Evolutionary conservation across 2,888 invertebrate species (phyloP).

Genomic region (Brachyptera putata): DNA sequence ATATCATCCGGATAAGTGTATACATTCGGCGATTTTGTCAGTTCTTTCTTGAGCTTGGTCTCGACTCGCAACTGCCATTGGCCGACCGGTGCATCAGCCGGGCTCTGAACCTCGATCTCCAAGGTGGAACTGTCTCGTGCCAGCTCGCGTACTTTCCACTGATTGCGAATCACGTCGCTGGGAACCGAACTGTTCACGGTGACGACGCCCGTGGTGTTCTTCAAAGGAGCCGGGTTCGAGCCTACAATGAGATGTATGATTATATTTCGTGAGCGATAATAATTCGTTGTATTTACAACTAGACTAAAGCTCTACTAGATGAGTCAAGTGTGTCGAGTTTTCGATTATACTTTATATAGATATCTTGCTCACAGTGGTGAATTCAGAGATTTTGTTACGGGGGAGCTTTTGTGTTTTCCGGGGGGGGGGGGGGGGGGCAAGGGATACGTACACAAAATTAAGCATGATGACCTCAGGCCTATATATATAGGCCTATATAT

Average conservation of each 20-base stretch:
- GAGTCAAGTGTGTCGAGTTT: too few relatives aligned
- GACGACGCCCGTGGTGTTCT: slow-evolving; percentile 12
- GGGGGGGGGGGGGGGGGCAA: too few relatives aligned
- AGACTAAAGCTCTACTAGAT: too few relatives aligned
- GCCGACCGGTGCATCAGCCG: slow-evolving; percentile 61
- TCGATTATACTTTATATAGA: too few relatives aligned
- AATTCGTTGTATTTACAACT: too few relatives aligned
- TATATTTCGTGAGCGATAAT: too few relatives aligned
- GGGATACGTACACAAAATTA: too few relatives aligned
- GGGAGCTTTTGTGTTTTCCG: too few relatives aligned
- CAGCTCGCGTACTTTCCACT: background rate
- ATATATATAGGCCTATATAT: too few relatives aligned
- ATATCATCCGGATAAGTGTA: slow-evolving; percentile 63
- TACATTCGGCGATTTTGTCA: slow-evolving; percentile 35
- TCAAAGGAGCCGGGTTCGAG: slow-evolving; percentile 5
- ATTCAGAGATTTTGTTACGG: too few relatives aligned
- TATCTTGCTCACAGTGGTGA: too few relatives aligned
- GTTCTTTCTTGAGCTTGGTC: slow-evolving; percentile 45
- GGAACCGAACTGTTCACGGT: background rate
- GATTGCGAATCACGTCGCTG: background rate
- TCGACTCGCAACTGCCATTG: slow-evolving; percentile 63
- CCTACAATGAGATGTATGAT: slow-evolving; percentile 12
- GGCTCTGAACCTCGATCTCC: slow-evolving; percentile 55
- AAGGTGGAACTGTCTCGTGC: background rate
- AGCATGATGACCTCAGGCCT: too few relatives aligned